A percentile compares a stretch with the other conserved stretches of the same genome.
Evolutionary conservation across 2,113 vertebrate genomes (phyloP).

Genomic region (Tyto alba): DNA sequence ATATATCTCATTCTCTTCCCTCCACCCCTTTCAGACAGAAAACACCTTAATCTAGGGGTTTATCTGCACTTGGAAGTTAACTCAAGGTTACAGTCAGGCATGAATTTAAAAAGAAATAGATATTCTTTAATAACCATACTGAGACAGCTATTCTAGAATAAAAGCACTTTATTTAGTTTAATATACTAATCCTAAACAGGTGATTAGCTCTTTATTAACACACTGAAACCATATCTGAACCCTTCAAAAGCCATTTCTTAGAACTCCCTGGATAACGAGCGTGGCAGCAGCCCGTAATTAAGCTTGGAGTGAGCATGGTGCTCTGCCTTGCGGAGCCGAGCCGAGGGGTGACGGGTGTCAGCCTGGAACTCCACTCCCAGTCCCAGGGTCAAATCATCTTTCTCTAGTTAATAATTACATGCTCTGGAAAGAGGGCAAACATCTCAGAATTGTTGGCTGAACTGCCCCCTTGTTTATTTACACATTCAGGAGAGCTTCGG

Average conservation of each 20-base stretch:
- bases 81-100: neutral
- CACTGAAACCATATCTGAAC: neutral
- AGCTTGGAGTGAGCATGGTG: neutral
- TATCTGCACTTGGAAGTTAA: neutral
- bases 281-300: neutral
- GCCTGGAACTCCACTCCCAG: accelerated
- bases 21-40: neutral
- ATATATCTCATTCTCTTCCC: neutral
- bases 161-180: neutral
- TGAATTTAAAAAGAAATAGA: neutral
- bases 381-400: neutral
- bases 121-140: neutral
- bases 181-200: neutral
- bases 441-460: neutral
- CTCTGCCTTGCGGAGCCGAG: neutral
- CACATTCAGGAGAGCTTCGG: neutral
- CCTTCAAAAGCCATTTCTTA: neutral
- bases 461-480: neutral
- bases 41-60: neutral
- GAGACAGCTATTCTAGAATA: neutral
- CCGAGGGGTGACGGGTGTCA: accelerated
- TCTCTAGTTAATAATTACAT: neutral
- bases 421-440: neutral
- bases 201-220: neutral
- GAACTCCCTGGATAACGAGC: neutral